Conservation (phyloP, 2,797 vertebrate species). For the Pangasius djambal region DNA sequence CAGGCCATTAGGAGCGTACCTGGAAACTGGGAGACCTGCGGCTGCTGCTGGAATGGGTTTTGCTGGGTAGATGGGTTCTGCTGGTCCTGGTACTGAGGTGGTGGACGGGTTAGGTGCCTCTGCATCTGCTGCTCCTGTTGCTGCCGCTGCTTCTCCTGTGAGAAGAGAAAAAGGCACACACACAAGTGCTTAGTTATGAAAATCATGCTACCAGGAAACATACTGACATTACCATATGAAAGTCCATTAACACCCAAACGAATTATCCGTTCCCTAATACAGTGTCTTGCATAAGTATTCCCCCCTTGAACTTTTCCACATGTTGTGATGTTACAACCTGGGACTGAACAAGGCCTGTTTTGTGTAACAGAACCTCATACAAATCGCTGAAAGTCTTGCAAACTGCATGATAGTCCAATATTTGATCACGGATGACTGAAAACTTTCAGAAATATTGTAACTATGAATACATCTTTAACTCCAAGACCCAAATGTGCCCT, state of each 20-base stretch:
- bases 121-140: slow-evolving; percentile 92
- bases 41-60: slow-evolving; percentile 84
- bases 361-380: not conserved
- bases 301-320: not conserved
- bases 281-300: not conserved
- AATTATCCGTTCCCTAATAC: not conserved
- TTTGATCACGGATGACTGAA: not conserved
- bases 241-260: not conserved
- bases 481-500: not conserved
- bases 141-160: slow-evolving; percentile 89
- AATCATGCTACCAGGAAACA: not conserved
- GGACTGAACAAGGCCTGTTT: not conserved
- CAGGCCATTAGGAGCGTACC: slow-evolving; percentile 64
- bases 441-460: not conserved
- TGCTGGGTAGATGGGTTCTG: slow-evolving; percentile 76
- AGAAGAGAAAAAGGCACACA: not conserved
- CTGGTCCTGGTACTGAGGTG: slow-evolving; percentile 96
- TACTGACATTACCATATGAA: not conserved
- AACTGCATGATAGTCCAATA: not conserved
- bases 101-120: slow-evolving; percentile 91
- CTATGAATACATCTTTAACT: too few relatives aligned
- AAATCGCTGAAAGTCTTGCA: too few relatives aligned
- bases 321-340: not conserved
- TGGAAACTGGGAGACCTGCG: slow-evolving; percentile 85
- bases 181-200: not conserved